Evolutionary conservation across 2,797 vertebrate genomes (phyloP), one percentile per base, ranked within the genome.

Genomic region (Pachyuromys duprasi): DNA sequence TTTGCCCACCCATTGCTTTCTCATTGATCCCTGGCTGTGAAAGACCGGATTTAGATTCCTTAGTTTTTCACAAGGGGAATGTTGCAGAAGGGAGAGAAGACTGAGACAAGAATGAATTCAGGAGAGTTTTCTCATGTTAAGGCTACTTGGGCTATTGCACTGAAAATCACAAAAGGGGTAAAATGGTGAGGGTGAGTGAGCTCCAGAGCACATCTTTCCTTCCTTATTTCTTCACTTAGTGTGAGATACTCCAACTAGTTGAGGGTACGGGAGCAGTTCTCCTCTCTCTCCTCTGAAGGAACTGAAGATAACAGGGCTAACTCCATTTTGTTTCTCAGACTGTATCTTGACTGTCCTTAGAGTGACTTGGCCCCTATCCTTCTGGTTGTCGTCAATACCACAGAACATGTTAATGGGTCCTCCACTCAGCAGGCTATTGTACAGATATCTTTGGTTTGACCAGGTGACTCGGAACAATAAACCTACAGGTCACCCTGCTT

Each of bases 1-100:
- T 81, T 89, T 80, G 39, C 24, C 63, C 15, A 33, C 79, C 78
- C 33, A 11, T 95, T 93, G 24, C n/a, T 86, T 91, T 95, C 24
- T 82, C 42, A 49, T 26, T 36, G 36, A 55, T 39, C 6, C 75
- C 8, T 14, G 9, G 13, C 9, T 83, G 3, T 57, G 0, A 60
- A 60, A 82, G 78, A 42, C 20, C 67, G 11, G 63, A 33, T 17
- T 87, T n/a, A 17, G 88, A 18, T 39, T 55, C 86, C 72, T 89
- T 76, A 75, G 65, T 86, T 45, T 60, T 83, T 42, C 26, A 55
- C 39, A 24, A 86, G 42, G 72, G 24, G 70, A 91, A 31, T 12
- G 36, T n/a, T 31, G 63, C 3, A 17, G 36, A 72, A 42, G 63
- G 69, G 20, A 89, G 88, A 88, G 91, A 5, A 89, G 89, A 86